Conservation (phyloP, 2,888 invertebrate genomes). For the Agelastica alni region DNA sequence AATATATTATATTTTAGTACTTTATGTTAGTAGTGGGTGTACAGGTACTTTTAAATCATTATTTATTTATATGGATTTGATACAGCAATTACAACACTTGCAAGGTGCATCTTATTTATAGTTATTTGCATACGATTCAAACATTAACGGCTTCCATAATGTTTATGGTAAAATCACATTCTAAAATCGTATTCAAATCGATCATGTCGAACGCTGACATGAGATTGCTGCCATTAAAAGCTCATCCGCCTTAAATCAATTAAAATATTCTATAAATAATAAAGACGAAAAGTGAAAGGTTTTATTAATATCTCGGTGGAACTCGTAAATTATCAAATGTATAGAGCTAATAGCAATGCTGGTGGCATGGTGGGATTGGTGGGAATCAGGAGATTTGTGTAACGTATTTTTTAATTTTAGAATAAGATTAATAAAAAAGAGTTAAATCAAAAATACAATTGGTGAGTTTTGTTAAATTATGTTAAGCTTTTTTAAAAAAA, state of each 20-base stretch:
- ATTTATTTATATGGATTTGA: slow-evolving; percentile 14
- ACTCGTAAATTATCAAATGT: slow-evolving; percentile 10
- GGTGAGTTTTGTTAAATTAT: no score
- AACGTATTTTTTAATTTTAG: no score
- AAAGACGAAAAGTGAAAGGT: slow-evolving; percentile 14
- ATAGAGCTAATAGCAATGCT: slow-evolving; percentile 6
- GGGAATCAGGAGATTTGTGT: neutral
- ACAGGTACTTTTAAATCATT: slow-evolving; percentile 1
- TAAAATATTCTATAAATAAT: no score
- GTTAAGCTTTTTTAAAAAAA: no score
- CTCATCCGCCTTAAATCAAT: no score
- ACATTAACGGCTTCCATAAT: no score
- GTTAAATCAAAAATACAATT: no score
- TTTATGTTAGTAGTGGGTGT: slow-evolving; percentile 4
- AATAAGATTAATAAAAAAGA: no score
- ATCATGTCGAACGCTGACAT: no score
- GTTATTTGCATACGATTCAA: slow-evolving; percentile 10
- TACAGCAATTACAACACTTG: slow-evolving; percentile 14
- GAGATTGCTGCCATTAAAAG: no score
- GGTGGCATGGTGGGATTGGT: slow-evolving; percentile 10
- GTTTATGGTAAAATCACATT: neutral
- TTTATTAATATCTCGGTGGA: neutral
- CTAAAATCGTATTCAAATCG: no score
- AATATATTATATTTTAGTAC: neutral
- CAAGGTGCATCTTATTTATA: slow-evolving; percentile 17